Evolutionary conservation across 1,140 invertebrate genomes (phyloP), one percentile per base, ranked within the genome.

Genomic region (Drosophila sucinea): DNA sequence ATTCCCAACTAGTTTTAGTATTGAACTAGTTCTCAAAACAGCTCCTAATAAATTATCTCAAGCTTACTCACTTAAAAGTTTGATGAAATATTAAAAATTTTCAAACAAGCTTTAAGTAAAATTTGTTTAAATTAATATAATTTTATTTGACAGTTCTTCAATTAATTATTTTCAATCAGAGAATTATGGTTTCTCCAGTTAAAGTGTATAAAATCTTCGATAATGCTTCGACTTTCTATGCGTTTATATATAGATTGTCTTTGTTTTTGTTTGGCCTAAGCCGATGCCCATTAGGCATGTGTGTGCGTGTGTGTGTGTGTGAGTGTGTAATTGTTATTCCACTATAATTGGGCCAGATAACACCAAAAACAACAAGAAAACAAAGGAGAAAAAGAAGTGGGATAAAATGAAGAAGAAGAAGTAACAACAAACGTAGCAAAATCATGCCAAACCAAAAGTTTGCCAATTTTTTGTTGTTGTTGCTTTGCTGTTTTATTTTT

Each of bases 251-350:
- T 27, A 51, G 25, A 51, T 27, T 51, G 23, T 51, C 25, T 51
- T 27, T 7, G 23, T 27, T 51, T 51, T 51, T 51, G 7, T 27
- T 27, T 27, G 70, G 69, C 77, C 51, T 79, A 60, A 73, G 29
- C 70, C 60, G 71, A 64, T 67, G 73, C 73, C 69, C 79, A 87
- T 87, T 86, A 87, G 62, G 60, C 35, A 35, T 63, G 41, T 29
- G 60, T 47, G 66, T 61, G 62, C 30, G 72, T 67, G 62, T 61
- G 72, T 70, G 35, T 38, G 35, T 73, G 70, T 60, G 10, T 51
- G 27, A 38, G 72, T 67, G 67, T 61, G 73, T 70, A 87, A 86
- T 87, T 83, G 83, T 86, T 86, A 86, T 87, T 76, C 82, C 83
- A 86, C 73, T 73, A 71, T 79, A 86, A 86, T 86, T 86, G 79